These are phyloP conservation scores for Pachycephala philippinensis DNA, from an alignment of 2,113 vertebrate species.

Conservation along the genomic window DNA sequence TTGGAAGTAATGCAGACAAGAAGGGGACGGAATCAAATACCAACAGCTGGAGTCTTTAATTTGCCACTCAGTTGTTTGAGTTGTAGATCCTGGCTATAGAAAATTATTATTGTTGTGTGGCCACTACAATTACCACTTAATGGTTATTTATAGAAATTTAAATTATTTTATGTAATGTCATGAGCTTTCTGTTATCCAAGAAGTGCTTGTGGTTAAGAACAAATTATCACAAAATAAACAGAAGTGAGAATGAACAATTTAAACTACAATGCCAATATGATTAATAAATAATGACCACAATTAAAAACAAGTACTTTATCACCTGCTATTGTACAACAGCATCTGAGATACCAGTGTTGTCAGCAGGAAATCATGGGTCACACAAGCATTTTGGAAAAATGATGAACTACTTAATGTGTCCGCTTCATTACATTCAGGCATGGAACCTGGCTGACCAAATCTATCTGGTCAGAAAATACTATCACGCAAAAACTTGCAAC, in stretches of 20 bases:
- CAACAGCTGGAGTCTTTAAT: not conserved
- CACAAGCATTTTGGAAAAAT: not conserved
- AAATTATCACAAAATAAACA: not conserved
- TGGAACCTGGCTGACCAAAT: not conserved
- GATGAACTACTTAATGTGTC: not conserved
- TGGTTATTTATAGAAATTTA: not conserved
- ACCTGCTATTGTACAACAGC: not conserved
- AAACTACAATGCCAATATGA: not conserved
- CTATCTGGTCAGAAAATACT: not conserved
- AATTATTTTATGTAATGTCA: not conserved
- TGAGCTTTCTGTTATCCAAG: not conserved
- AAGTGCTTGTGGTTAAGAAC: not conserved
- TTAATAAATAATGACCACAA: not conserved
- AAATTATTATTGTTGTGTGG: not conserved
- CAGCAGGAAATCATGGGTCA: not conserved
- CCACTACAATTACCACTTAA: not conserved
- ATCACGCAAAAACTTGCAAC: not conserved
- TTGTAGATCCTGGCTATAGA: not conserved
- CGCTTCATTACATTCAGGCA: not conserved
- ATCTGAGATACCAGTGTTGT: not conserved
- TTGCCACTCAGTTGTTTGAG: not conserved
- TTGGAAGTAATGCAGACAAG: not conserved
- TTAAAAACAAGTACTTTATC: not conserved
- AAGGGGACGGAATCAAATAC: not conserved
- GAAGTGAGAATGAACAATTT: not conserved